phyloP scores from a whole-genome alignment of 2,797 vertebrate species.

The Enteromius viviparus region DNA sequence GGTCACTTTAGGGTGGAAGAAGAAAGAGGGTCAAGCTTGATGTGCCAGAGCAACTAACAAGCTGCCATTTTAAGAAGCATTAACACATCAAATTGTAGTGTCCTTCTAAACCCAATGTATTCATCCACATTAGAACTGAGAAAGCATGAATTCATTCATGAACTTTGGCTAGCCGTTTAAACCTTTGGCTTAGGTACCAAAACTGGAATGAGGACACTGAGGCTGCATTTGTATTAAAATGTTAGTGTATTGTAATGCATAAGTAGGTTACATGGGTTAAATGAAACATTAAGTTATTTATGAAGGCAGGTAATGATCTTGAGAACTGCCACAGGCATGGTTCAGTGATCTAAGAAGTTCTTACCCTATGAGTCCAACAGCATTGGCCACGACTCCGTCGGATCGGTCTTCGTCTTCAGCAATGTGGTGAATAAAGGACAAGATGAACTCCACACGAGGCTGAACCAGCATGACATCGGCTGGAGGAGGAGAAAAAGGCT shows the following conservation, averaged over 20 bases:
- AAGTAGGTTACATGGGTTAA: neutral
- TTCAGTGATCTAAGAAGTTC: conserved; percentile 18
- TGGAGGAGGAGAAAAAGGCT: conserved; percentile 56
- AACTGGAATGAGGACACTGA: neutral
- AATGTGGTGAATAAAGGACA: conserved; percentile 97
- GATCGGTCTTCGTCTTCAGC: conserved; percentile 96
- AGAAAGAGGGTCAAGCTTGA: neutral
- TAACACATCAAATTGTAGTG: neutral
- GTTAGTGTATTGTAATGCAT: too few relatives aligned
- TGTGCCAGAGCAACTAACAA: neutral
- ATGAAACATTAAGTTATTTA: neutral
- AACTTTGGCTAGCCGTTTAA: neutral
- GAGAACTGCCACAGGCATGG: neutral
- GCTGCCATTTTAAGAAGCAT: neutral
- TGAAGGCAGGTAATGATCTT: too few relatives aligned
- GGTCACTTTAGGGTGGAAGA: conserved; percentile 76
- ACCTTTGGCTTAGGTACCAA: neutral
- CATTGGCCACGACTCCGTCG: conserved; percentile 92
- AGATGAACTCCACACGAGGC: conserved; percentile 95
- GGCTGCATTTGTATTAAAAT: neutral
- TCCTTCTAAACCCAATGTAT: neutral
- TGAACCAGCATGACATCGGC: conserved; percentile 98
- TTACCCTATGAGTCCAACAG: conserved; percentile 94
- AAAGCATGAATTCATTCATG: neutral
- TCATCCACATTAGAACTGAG: neutral